Conservation (phyloP, 1,140 invertebrate genomes). For the Drosophila lini region DNA sequence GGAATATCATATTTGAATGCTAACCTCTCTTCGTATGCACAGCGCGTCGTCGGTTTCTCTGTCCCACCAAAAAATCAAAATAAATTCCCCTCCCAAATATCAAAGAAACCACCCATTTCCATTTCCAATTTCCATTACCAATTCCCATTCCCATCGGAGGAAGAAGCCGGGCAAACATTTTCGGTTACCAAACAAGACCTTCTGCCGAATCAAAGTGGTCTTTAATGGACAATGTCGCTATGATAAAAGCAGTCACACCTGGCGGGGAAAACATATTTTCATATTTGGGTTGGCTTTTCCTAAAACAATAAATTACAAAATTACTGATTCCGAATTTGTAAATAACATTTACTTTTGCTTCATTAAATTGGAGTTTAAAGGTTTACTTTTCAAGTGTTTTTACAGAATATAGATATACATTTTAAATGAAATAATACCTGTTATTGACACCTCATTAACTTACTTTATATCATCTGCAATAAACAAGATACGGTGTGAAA, state of each 20-base stretch:
- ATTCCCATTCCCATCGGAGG: neutral
- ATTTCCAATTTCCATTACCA: constrained; percentile 19
- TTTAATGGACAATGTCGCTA: constrained; percentile 42
- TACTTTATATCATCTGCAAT: neutral
- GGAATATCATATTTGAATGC: constrained; percentile 42
- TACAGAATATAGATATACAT: neutral
- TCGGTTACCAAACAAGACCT: constrained; percentile 44
- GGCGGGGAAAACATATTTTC: constrained; percentile 27
- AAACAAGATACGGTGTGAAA: constrained; percentile 7
- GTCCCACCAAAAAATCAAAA: constrained; percentile 11
- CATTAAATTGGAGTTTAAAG: neutral
- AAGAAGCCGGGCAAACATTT: constrained; percentile 31
- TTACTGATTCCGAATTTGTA: neutral
- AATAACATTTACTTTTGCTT: neutral
- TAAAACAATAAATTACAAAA: constrained; percentile 18
- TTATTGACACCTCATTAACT: neutral
- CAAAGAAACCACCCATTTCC: constrained; percentile 10
- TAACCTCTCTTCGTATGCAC: constrained; percentile 40
- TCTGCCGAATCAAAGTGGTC: constrained; percentile 25
- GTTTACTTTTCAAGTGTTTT: neutral
- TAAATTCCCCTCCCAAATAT: constrained; percentile 4
- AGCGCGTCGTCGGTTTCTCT: constrained; percentile 29
- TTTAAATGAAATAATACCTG: neutral
- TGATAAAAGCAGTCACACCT: constrained; percentile 41
- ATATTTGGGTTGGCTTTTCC: constrained; percentile 25